A percentile compares a stretch with the other conserved stretches of the same genome.
Evolutionary conservation across 2,797 vertebrate species (phyloP).

Genomic region (Perodicticus potto): DNA sequence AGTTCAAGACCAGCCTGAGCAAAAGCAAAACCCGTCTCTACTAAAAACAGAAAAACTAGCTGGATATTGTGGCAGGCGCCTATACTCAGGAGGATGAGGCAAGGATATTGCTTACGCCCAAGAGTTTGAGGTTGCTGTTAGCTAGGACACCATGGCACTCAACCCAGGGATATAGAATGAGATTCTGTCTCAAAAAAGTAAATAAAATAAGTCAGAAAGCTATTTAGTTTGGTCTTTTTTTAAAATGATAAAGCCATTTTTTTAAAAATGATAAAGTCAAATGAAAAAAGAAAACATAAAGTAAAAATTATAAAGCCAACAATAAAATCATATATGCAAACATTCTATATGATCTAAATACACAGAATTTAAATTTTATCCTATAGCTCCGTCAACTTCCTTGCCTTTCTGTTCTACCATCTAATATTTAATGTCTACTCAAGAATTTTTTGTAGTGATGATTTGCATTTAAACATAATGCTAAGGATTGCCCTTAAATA

Average conservation of each 20-base stretch:
- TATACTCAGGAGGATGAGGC: no score
- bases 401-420: constrained; percentile 28
- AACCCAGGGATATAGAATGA: no score
- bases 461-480: constrained; percentile 27
- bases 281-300: background rate
- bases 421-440: background rate
- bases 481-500: constrained; percentile 45
- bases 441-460: background rate
- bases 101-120: no score
- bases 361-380: constrained; percentile 14
- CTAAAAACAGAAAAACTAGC: no score
- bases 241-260: background rate
- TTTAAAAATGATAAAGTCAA: background rate
- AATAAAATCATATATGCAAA: constrained; percentile 38
- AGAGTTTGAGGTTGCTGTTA: no score
- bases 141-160: no score
- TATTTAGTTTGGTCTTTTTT: background rate
- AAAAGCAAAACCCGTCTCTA: no score
- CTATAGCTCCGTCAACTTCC: background rate
- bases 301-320: background rate
- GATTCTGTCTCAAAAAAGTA: no score
- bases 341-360: background rate
- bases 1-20: no score
- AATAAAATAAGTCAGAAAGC: background rate
- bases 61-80: no score